phyloP scores from a whole-genome alignment of 2,888 invertebrate species.

The Augochlorella aurata region DNA sequence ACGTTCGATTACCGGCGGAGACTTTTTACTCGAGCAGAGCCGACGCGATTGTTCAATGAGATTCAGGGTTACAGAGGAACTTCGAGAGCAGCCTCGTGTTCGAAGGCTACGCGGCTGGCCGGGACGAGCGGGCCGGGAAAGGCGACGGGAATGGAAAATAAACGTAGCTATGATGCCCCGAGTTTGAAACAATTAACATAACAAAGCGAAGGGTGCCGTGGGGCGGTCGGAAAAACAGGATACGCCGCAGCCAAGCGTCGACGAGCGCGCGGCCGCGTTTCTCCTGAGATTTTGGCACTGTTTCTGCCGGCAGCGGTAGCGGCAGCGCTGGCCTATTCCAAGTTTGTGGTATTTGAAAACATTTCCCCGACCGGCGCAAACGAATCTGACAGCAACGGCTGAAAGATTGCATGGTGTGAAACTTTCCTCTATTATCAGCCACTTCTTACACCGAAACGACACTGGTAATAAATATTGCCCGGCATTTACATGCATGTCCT shows the following conservation, averaged over 20 bases:
- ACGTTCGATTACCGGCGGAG: conserved; percentile 33
- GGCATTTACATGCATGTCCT: background rate
- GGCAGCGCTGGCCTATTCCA: conserved; percentile 73
- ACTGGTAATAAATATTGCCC: background rate
- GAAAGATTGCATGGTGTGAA: conserved; percentile 56
- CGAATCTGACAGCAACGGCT: conserved; percentile 69
- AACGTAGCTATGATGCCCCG: conserved; percentile 79
- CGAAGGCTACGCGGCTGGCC: conserved; percentile 33
- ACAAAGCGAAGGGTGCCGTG: conserved; percentile 75
- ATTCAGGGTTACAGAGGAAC: conserved; percentile 15
- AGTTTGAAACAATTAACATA: conserved; percentile 82
- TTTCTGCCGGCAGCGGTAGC: conserved; percentile 68
- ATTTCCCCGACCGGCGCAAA: conserved; percentile 71
- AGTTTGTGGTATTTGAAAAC: conserved; percentile 75
- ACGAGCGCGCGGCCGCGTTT: conserved; percentile 67
- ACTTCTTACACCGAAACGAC: background rate
- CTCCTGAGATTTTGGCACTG: conserved; percentile 80
- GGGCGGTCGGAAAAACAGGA: conserved; percentile 56
- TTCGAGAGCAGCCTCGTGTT: conserved; percentile 31
- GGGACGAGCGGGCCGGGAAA: conserved; percentile 54
- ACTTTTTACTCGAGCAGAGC: conserved; percentile 39
- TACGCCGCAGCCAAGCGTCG: conserved; percentile 54
- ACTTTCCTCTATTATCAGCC: conserved; percentile 55
- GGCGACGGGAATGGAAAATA: conserved; percentile 78
- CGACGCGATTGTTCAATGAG: background rate